Evolutionary conservation across 2,797 vertebrate species (phyloP).

Genomic region (Rhynchonycteris naso): DNA sequence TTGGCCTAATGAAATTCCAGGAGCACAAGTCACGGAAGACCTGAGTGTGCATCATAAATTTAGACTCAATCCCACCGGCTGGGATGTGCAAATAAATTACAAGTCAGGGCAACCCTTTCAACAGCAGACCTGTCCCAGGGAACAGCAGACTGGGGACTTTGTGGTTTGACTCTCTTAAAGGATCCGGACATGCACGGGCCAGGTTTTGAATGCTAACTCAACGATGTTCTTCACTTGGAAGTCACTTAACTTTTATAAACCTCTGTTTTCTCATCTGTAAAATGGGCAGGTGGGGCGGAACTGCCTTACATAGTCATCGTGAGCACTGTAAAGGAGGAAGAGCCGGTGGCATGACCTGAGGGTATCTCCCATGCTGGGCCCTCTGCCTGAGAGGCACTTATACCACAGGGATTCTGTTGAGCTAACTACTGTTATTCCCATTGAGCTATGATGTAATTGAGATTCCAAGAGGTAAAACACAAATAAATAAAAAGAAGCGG

Average conservation of each 20-base stretch:
- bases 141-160: not conserved
- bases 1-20: slow-evolving; percentile 78
- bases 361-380: not conserved
- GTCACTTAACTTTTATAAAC: not conserved
- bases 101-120: slow-evolving; percentile 71
- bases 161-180: not conserved
- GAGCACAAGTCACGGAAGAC: slow-evolving; percentile 75
- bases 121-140: slow-evolving; percentile 69
- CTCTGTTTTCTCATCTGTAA: slow-evolving; percentile 31
- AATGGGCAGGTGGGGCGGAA: not conserved
- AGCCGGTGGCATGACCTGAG: not conserved
- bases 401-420: not conserved
- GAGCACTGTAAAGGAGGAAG: not conserved
- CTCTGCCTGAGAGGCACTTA: not conserved
- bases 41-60: slow-evolving; percentile 80
- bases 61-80: slow-evolving; percentile 71
- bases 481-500: not conserved
- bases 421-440: not conserved
- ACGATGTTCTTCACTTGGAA: not conserved
- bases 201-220: not conserved
- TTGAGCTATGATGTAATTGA: not conserved
- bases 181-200: not conserved
- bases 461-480: not conserved
- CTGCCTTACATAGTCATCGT: not conserved
- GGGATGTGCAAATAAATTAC: slow-evolving; percentile 76